Conservation (phyloP, 1,140 invertebrate species). For the Pteromalus puparum region DNA sequence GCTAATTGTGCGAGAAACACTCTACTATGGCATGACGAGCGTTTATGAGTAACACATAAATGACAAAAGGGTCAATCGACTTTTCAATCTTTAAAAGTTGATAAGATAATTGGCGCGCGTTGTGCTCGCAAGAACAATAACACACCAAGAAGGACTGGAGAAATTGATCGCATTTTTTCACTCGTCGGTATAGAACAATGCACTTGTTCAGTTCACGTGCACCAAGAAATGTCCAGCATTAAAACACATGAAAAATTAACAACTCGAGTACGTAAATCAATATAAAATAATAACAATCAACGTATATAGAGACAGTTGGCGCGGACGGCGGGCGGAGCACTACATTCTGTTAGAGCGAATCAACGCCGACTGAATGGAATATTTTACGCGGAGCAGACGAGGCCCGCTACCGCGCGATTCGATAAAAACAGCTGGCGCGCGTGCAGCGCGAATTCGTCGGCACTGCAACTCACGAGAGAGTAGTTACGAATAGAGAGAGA, state of each 20-base stretch:
- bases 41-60: slow-evolving; percentile 30
- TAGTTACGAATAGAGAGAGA: no score
- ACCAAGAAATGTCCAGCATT: background rate
- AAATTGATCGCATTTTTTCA: slow-evolving; percentile 27
- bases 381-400: background rate
- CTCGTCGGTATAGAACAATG: no score
- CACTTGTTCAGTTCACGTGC: no score
- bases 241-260: background rate
- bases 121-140: background rate
- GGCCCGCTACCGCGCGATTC: no score
- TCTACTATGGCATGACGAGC: background rate
- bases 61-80: slow-evolving; percentile 49
- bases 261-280: background rate
- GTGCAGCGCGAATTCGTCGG: no score
- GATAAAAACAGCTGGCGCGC: no score
- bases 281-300: background rate
- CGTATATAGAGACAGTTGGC: no score
- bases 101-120: slow-evolving; percentile 48
- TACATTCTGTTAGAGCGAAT: background rate
- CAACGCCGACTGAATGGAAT: background rate
- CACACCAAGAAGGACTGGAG: background rate
- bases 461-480: no score
- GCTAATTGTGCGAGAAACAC: background rate
- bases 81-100: slow-evolving; percentile 42
- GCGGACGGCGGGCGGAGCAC: no score